Evolutionary conservation across 2,888 invertebrate genomes (phyloP), one percentile per base, ranked within the genome.

Genomic region (Pyrocoelia pectoralis): DNA sequence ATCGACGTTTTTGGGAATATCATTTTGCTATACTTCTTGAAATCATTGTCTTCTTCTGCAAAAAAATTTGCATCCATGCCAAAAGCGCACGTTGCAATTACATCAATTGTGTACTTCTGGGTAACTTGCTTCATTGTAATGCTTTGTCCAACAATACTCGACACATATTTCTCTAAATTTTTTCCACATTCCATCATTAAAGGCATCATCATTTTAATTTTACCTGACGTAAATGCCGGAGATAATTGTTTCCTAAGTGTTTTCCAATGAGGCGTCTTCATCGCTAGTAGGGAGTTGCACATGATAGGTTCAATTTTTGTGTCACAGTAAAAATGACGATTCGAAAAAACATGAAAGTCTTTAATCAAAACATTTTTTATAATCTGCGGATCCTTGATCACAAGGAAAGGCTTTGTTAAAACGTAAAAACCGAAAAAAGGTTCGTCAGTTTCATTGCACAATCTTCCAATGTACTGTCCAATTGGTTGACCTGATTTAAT

Each of bases 201-300:
- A 0, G 80, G 79, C 18, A 84, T 79, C 85, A 86, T 85, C 40
- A 73, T 76, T 71, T 83, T 86, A 56, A 87, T 75, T 73, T 86
- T 87, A 14, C 84, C 85, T 1, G 83, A 81, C 1, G 86, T 84
- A 70, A 87, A 83, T 0, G 84, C 83, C 0, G 86, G 86, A 0
- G 84, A 83, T 24, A 87, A 73, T 66, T 84, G 84, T 0, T 80
- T 70, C 15, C 87, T 77, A n/a, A 85, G 71, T 29, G 76, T 77
- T 70, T 82, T 85, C 87, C 87, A 87, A 1, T 81, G 80, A 0
- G 83, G 81, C 56, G 83, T 84, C 61, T 81, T 82, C 56, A 83
- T 68, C 1, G 81, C 78, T 63, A 85, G 78, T 49, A 84, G 68
- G 68, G 81, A 78, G 56, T 80, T 78, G 67, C 79, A 76, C 1